Percentiles rank a stretch among this genome's conserved stretches.
Evolutionary conservation across 2,797 vertebrate species (phyloP).

Genomic region (Novumbra hubbsi): DNA sequence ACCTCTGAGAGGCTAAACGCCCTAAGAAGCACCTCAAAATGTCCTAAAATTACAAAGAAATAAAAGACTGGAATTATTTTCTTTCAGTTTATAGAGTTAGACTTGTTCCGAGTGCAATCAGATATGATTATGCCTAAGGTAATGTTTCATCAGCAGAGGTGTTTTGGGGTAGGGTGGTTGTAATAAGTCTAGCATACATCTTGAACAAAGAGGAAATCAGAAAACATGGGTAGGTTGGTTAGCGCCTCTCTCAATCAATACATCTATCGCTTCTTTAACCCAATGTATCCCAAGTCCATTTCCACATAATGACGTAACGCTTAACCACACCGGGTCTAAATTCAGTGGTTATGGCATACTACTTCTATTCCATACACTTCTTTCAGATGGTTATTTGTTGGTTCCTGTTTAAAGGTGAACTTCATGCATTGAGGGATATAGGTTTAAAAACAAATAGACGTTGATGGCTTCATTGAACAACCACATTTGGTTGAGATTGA

Average conservation of each 20-base stretch:
- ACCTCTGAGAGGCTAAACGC: constrained; percentile 52
- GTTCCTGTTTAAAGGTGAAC: not conserved
- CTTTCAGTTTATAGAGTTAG: constrained; percentile 22
- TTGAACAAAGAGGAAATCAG: constrained; percentile 3
- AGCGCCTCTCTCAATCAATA: constrained; percentile 54
- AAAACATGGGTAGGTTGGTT: constrained; percentile 52
- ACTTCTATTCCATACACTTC: not conserved
- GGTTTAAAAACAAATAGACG: not conserved
- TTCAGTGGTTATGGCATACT: not conserved
- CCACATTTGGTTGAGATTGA: constrained; percentile 59
- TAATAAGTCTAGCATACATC: constrained; percentile 35
- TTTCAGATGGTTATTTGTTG: not conserved
- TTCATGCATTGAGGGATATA: not conserved
- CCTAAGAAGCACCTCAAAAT: constrained; percentile 60
- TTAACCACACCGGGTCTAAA: not conserved
- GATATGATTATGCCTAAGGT: constrained; percentile 37
- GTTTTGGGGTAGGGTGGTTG: not conserved
- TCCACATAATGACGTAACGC: not conserved
- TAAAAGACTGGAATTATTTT: constrained; percentile 32
- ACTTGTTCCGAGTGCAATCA: constrained; percentile 22
- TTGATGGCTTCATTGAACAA: not conserved
- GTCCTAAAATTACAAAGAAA: constrained; percentile 48
- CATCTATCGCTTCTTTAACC: constrained; percentile 53
- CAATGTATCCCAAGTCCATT: not conserved
- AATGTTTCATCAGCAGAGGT: constrained; percentile 22